Evolutionary conservation across 2,113 vertebrate species (phyloP).

Genomic region (Dasyurus viverrinus): DNA sequence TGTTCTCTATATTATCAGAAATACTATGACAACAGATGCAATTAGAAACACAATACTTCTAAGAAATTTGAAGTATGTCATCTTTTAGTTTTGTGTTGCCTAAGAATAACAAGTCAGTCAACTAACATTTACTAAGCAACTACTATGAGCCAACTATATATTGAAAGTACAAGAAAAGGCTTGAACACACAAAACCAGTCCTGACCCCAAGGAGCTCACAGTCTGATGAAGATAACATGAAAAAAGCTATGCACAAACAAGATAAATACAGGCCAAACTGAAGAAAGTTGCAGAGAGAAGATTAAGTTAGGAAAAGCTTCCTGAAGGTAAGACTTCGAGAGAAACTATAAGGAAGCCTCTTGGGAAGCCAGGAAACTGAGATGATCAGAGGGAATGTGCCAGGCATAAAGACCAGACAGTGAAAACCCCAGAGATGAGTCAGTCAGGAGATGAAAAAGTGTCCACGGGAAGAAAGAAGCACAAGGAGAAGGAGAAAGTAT

Average conservation of each 20-base stretch:
- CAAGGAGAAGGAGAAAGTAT: no score
- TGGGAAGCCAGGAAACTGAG: neutral
- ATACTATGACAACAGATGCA: constrained; percentile 4
- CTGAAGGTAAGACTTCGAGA: neutral
- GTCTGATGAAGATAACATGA: neutral
- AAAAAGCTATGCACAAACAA: neutral
- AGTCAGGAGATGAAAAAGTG: neutral
- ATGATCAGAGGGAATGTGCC: neutral
- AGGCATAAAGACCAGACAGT: neutral
- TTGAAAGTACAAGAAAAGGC: neutral
- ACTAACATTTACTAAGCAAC: neutral
- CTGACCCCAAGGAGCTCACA: neutral
- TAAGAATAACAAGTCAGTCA: neutral
- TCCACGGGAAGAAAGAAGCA: neutral
- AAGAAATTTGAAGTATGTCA: constrained; percentile 20
- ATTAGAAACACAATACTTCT: constrained; percentile 40
- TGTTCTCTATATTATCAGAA: constrained; percentile 45
- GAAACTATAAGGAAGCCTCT: no score
- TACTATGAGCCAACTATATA: neutral
- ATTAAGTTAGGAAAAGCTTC: neutral
- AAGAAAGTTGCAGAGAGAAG: neutral
- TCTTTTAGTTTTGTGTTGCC: neutral
- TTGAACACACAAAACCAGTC: neutral
- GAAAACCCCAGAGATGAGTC: neutral
- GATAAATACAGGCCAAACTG: neutral